A percentile compares a stretch with the other conserved stretches of the same genome.
These are phyloP conservation scores for Acanthiza pusilla DNA, from an alignment of 2,797 vertebrate species.

Conservation along the genomic window DNA sequence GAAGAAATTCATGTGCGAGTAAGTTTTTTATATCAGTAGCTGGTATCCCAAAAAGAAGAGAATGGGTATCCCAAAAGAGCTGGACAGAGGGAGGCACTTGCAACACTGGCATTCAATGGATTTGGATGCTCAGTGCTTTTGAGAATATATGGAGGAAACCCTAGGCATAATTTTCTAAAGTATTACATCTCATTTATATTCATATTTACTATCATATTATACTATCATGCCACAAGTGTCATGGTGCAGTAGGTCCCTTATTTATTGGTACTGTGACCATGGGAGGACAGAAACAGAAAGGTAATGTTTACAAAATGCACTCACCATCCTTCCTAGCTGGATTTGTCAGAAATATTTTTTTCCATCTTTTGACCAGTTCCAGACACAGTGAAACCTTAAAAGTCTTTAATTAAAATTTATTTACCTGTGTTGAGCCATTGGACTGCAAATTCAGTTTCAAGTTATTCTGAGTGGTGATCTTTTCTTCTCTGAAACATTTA, in stretches of 20 bases:
- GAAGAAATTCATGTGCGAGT: constrained; percentile 90
- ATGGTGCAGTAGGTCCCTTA: neutral
- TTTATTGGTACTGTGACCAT: neutral
- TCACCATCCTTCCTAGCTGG: neutral
- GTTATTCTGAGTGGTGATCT: neutral
- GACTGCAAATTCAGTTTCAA: neutral
- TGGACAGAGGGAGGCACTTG: neutral
- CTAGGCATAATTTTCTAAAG: neutral
- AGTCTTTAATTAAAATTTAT: neutral
- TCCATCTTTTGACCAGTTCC: neutral
- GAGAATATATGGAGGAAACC: neutral
- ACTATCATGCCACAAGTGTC: neutral
- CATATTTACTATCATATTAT: neutral
- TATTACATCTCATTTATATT: neutral
- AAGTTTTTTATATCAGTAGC: constrained; percentile 29
- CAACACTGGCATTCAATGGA: neutral
- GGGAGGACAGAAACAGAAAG: neutral
- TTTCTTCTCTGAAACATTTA: neutral
- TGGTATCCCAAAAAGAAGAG: neutral
- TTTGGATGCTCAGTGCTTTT: neutral
- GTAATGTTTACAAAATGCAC: neutral
- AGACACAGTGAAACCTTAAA: neutral
- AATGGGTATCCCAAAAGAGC: neutral
- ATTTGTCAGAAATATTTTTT: neutral
- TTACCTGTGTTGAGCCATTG: neutral